Base-by-base conservation (phyloP, 2,797 vertebrate species). In the Odontamblyopus lacepedii region DNA sequence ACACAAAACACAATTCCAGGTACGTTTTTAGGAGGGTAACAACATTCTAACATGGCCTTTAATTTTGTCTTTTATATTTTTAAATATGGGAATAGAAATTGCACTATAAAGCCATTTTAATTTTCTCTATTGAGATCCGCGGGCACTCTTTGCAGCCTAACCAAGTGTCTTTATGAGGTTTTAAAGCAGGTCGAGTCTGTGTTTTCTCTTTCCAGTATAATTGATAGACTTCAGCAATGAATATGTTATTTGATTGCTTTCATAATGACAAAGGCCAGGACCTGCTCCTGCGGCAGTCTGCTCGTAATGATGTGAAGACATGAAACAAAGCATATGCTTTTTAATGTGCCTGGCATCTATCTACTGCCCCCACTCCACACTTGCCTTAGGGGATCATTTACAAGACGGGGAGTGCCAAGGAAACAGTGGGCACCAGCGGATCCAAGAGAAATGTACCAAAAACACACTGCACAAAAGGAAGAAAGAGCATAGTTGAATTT, bases 271-370 rank as follows among this genome's bases (percentile, higher is more conserved):
- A 66, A 50, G 44, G 41, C 63, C 63, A 66, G 44, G 44, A 9
- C 63, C 3, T 65, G 6, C 50, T 66, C 44, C 64, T 7, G 64
- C 51, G 41, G 44, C 64, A 9, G 64, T 18, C 26, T 66, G 15
- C 13, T 11, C 44, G 29, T 66, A 66, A 66, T 16, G 41, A 66
- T 50, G 41, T 51, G 64, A 51, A 50, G 64, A 66, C 64, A 27
- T 5, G 26, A 48, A 48, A 50, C 64, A 29, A 50, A 19, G 16
- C 50, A 51, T 66, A 26, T 19, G 7, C 3, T 16, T 66, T 66
- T 66, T 18, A 27, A 66, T 66, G 64, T 51, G 44, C 27, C 38
- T 50, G 23, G 44, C 63, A 29, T 66, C 23, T 65, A 2, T 18
- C 44, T 51, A 16, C 63, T 50, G 44, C 26, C 7, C 44, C 16